Conservation (phyloP, 2,113 vertebrate species). For the Oriolus oriolus region DNA sequence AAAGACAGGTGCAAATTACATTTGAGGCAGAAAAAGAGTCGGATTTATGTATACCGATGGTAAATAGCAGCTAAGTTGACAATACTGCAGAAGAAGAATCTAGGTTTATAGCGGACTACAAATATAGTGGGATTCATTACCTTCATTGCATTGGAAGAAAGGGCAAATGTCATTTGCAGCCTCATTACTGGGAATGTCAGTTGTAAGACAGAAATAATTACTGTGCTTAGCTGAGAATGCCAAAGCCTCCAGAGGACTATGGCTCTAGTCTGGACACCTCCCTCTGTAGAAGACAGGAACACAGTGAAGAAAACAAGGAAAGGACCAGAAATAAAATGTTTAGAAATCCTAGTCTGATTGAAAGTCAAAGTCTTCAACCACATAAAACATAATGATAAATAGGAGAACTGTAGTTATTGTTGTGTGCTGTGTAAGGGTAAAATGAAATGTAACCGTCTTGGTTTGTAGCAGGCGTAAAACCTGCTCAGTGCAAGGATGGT, state of each 20-base stretch:
- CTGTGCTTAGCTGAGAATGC: constrained; percentile 15
- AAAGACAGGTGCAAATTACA: constrained; percentile 48
- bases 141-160: constrained; percentile 12
- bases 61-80: background rate
- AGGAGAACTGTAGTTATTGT: background rate
- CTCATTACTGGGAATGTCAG: constrained; percentile 42
- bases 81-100: background rate
- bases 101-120: background rate
- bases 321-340: background rate
- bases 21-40: background rate
- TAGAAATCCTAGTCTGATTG: background rate
- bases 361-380: background rate
- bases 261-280: background rate
- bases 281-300: background rate
- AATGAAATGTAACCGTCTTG: background rate
- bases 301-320: background rate
- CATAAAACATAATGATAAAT: background rate
- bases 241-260: background rate
- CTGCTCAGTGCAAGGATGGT: background rate
- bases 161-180: constrained; percentile 35
- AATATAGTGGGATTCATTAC: constrained; percentile 16
- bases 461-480: background rate
- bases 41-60: background rate
- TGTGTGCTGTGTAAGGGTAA: background rate
- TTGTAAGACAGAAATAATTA: constrained; percentile 48